A percentile compares a stretch with the other conserved stretches of the same genome.
phyloP scores from a whole-genome alignment of 2,888 invertebrate species.

The Atethmia centrago region DNA sequence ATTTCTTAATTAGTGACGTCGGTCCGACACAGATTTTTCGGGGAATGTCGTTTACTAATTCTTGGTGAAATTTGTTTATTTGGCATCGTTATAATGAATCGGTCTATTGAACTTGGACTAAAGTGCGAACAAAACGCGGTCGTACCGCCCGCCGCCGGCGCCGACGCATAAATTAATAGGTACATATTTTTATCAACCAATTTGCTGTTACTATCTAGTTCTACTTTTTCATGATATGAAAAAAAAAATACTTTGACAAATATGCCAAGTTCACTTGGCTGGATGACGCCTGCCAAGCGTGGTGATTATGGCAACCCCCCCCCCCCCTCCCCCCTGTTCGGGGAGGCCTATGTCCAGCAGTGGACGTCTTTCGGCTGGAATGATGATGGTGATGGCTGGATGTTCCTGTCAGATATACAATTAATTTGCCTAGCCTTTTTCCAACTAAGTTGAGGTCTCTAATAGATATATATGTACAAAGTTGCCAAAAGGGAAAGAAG shows the following conservation, averaged over 20 bases:
- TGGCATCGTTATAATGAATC: slow-evolving; percentile 75
- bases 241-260: slow-evolving; percentile 8
- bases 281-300: too few species aligned
- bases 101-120: slow-evolving; percentile 81
- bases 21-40: slow-evolving; percentile 28
- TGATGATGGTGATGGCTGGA: too few species aligned
- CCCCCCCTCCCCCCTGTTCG: too few species aligned
- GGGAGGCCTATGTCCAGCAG: too few species aligned
- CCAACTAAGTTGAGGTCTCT: too few species aligned
- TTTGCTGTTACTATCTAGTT: slow-evolving; percentile 38
- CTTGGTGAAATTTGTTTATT: slow-evolving; percentile 49
- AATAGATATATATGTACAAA: too few species aligned
- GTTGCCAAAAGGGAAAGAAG: too few species aligned
- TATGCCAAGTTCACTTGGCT: too few species aligned
- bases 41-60: slow-evolving; percentile 36
- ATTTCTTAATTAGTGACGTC: slow-evolving; percentile 21
- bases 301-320: too few species aligned
- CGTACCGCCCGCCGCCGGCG: slow-evolving; percentile 61
- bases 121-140: slow-evolving; percentile 69
- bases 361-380: too few species aligned
- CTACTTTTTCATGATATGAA: slow-evolving; percentile 12
- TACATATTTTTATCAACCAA: slow-evolving; percentile 51
- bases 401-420: too few species aligned
- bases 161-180: slow-evolving; percentile 71
- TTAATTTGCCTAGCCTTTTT: too few species aligned